Percentiles rank a stretch among this genome's conserved stretches.
Evolutionary conservation across 92 coral and sea anemone species (phyloP).

Genomic region (Desmophyllum pertusum): DNA sequence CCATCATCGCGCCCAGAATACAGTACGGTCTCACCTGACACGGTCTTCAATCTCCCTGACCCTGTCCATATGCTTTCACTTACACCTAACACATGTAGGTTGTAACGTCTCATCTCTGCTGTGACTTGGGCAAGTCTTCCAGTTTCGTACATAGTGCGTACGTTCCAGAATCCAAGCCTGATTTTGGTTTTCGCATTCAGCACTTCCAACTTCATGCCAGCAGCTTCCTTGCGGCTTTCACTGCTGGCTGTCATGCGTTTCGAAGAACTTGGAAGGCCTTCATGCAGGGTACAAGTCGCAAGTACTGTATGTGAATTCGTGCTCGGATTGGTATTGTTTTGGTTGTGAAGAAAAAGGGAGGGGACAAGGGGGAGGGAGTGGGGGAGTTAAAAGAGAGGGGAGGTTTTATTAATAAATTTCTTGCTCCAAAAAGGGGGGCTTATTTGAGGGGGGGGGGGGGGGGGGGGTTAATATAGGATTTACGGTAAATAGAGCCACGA

Average conservation of each 20-base stretch:
- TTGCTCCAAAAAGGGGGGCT: no score
- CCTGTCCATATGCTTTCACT: slow-evolving; percentile 57
- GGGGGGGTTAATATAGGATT: no score
- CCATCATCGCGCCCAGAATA: slow-evolving; percentile 36
- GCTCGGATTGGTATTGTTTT: no score
- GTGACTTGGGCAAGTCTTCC: neutral
- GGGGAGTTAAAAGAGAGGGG: no score
- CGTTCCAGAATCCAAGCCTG: slow-evolving; percentile 34
- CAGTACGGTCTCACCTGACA: slow-evolving; percentile 4
- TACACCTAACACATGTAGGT: slow-evolving; percentile 37
- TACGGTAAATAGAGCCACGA: no score
- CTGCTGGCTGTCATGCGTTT: neutral
- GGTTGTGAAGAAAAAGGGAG: no score
- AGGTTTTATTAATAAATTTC: no score
- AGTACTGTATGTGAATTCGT: no score
- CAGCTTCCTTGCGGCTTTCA: slow-evolving; percentile 11
- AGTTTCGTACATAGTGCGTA: slow-evolving; percentile 37
- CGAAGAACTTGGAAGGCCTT: neutral
- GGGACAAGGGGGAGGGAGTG: no score
- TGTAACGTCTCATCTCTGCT: slow-evolving; percentile 35
- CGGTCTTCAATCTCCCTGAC: slow-evolving; percentile 23
- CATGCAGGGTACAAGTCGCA: no score
- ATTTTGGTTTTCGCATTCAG: slow-evolving; percentile 29
- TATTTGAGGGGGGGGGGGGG: no score
- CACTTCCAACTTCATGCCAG: slow-evolving; percentile 16